phyloP scores from a whole-genome alignment of 2,113 vertebrate genomes.

The Morone saxatilis region DNA sequence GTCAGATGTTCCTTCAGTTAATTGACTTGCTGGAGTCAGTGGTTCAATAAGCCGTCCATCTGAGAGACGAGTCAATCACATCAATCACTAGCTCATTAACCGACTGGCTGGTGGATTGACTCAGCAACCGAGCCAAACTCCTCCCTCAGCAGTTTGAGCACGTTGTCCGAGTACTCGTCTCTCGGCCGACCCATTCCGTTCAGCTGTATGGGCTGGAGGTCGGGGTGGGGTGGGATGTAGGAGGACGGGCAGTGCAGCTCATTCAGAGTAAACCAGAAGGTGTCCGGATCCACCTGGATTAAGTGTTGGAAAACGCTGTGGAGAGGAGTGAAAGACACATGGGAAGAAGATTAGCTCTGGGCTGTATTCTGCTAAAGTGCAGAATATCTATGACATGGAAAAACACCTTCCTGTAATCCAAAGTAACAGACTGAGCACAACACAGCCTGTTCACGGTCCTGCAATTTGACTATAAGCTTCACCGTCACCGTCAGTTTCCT shows the following conservation, averaged over 20 bases:
- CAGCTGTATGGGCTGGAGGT: slow-evolving; percentile 84
- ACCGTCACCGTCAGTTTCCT: background rate
- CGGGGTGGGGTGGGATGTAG: slow-evolving; percentile 82
- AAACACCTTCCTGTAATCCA: slow-evolving; percentile 38
- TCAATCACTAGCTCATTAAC: slow-evolving; percentile 20
- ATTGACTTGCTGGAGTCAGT: background rate
- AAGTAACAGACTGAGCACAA: slow-evolving; percentile 29
- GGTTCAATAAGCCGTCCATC: background rate
- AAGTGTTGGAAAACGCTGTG: slow-evolving; percentile 90
- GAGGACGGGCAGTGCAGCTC: slow-evolving; percentile 84
- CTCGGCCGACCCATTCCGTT: slow-evolving; percentile 69
- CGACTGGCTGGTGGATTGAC: background rate
- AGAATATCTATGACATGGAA: background rate
- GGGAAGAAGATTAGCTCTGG: slow-evolving; percentile 18
- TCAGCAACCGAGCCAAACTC: slow-evolving; percentile 62
- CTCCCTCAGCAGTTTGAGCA: slow-evolving; percentile 84
- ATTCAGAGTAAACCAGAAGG: slow-evolving; percentile 89
- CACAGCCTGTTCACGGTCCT: slow-evolving; percentile 11
- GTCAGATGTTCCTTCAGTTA: slow-evolving; percentile 31
- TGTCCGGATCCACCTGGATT: slow-evolving; percentile 89
- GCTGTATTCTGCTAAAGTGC: slow-evolving; percentile 5
- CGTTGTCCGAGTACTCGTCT: slow-evolving; percentile 86
- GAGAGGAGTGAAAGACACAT: background rate
- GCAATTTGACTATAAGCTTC: slow-evolving; percentile 20
- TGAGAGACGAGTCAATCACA: background rate